Percentiles rank a stretch among this genome's conserved stretches.
Evolutionary conservation across 2,113 vertebrate genomes (phyloP).

Genomic region (Zosterops japonicus): DNA sequence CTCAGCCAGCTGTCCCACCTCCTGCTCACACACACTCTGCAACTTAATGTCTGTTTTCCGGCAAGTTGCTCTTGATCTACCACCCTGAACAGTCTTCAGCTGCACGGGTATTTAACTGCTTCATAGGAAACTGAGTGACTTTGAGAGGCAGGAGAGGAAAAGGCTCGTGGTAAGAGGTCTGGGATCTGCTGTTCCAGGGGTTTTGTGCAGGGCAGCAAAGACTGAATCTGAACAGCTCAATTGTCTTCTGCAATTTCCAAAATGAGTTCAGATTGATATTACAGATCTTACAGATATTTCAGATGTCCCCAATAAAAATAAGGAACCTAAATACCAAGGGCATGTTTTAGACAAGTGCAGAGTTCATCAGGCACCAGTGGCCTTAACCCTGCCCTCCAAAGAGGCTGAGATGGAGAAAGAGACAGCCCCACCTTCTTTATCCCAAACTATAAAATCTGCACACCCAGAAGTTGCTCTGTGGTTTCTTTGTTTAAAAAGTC

Average conservation of each 20-base stretch:
- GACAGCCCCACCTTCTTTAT: neutral
- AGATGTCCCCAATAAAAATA: neutral
- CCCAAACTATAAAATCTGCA: neutral
- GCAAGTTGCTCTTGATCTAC: neutral
- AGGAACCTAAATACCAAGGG: neutral
- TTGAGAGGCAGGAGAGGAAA: neutral
- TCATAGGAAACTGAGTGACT: neutral
- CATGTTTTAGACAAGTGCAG: neutral
- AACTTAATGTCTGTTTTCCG: neutral
- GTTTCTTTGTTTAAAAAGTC: neutral
- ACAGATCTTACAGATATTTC: neutral
- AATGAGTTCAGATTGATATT: neutral
- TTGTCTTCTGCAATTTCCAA: neutral
- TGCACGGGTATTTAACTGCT: neutral
- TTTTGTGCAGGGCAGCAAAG: neutral
- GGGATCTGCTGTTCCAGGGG: neutral
- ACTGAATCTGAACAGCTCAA: neutral
- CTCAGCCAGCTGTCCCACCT: neutral
- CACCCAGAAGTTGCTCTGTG: neutral
- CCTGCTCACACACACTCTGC: fast-evolving
- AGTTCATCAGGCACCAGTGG: neutral
- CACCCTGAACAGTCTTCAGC: neutral
- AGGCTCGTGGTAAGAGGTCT: neutral
- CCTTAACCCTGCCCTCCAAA: neutral
- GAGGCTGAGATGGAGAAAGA: neutral